Evolutionary conservation across 2,888 invertebrate species (phyloP).

Genomic region (Aleiodes testaceus): DNA sequence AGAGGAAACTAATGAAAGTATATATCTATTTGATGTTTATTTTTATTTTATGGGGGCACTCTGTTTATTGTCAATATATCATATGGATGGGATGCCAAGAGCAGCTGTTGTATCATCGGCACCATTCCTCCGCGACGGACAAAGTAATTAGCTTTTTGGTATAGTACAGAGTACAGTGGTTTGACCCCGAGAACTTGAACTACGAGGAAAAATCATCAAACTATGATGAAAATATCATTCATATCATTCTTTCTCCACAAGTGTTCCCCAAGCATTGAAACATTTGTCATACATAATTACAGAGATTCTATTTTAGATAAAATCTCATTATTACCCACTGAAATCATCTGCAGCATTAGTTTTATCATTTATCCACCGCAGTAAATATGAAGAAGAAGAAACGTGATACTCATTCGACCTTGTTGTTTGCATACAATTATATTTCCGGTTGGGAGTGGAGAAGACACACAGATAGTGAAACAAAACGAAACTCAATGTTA

Average conservation of each 20-base stretch:
- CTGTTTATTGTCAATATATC: conserved; percentile 28
- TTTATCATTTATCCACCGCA: not conserved
- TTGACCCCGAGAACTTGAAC: conserved; percentile 1
- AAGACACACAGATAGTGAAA: not conserved
- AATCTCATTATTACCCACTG: too few relatives aligned
- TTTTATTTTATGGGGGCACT: not conserved
- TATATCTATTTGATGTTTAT: not conserved
- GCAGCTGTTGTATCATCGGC: conserved; percentile 25
- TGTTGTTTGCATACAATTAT: not conserved
- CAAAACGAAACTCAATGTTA: not conserved
- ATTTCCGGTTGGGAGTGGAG: conserved; percentile 19
- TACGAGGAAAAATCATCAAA: not conserved
- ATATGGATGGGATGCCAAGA: conserved; percentile 17
- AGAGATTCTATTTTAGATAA: too few relatives aligned
- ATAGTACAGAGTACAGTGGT: conserved; percentile 14
- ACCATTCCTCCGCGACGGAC: conserved; percentile 27
- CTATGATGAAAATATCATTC: too few relatives aligned
- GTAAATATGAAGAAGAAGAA: not conserved
- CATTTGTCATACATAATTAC: too few relatives aligned
- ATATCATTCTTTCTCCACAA: too few relatives aligned
- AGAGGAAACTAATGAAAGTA: conserved; percentile 9
- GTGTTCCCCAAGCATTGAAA: too few relatives aligned
- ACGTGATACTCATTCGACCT: not conserved
- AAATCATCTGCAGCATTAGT: not conserved
- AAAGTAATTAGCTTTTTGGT: conserved; percentile 29